Evolutionary conservation across 2,888 invertebrate species (phyloP).

Genomic region (Himalopsyche kuldschensis): DNA sequence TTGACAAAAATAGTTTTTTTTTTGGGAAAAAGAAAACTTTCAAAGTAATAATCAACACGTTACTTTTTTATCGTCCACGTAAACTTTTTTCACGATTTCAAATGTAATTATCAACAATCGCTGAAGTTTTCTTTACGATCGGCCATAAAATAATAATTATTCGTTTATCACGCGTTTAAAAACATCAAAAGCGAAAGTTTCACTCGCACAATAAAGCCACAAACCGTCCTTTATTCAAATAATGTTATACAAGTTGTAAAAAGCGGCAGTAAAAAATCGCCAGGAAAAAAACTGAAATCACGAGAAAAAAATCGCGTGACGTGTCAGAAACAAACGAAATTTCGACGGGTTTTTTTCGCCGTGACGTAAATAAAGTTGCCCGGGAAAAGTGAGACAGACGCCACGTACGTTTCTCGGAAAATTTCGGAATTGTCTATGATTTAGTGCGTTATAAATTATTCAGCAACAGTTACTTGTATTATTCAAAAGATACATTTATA

Average conservation of each 20-base stretch:
- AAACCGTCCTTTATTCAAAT: background rate
- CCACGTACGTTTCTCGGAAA: background rate
- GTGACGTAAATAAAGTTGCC: background rate
- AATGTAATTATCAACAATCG: background rate
- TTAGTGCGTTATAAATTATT: conserved; percentile 31
- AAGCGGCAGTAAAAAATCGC: background rate
- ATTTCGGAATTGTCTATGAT: conserved; percentile 12
- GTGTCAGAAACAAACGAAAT: background rate
- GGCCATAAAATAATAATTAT: background rate
- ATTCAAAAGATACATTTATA: conserved; percentile 18
- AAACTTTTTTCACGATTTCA: background rate
- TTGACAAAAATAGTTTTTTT: background rate
- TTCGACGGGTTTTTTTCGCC: background rate
- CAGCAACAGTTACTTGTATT: conserved; percentile 1
- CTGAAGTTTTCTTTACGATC: background rate
- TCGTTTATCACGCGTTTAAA: background rate
- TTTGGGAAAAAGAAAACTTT: background rate
- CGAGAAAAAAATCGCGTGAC: background rate
- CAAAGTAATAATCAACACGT: background rate
- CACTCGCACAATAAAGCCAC: background rate
- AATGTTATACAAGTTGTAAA: background rate
- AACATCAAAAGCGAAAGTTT: background rate
- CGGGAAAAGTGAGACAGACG: background rate
- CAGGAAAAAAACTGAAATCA: background rate
- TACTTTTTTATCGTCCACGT: background rate